These are phyloP conservation scores for Epinephelus lanceolatus DNA, from an alignment of 2,113 vertebrate species.

Conservation along the genomic window DNA sequence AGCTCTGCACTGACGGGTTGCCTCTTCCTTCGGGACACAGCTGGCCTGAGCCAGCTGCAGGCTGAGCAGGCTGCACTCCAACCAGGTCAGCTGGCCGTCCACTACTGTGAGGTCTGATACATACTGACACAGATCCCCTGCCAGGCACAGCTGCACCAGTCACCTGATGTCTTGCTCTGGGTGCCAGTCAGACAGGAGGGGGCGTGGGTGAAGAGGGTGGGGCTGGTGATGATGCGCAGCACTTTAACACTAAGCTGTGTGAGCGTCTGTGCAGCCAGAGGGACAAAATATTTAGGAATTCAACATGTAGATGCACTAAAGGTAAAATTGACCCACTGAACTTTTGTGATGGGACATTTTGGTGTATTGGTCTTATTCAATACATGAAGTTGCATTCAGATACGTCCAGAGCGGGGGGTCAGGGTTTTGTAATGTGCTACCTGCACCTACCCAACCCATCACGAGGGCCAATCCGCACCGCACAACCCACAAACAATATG, in stretches of 20 bases:
- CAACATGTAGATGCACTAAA: neutral
- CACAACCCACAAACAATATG: too few relatives aligned
- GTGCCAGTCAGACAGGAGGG: slow-evolving; percentile 42
- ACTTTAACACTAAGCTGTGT: neutral
- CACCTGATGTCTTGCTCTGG: slow-evolving; percentile 66
- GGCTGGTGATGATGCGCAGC: slow-evolving; percentile 28
- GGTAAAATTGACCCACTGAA: neutral
- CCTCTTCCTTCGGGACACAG: neutral
- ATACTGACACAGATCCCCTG: slow-evolving; percentile 51
- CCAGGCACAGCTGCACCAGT: slow-evolving; percentile 64
- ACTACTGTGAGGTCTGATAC: slow-evolving; percentile 38
- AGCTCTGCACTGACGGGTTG: neutral
- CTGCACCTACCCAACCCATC: too few relatives aligned
- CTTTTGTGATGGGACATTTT: neutral
- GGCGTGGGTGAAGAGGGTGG: slow-evolving; percentile 15
- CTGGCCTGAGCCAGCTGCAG: slow-evolving; percentile 29
- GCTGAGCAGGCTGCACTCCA: slow-evolving; percentile 30
- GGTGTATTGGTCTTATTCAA: neutral
- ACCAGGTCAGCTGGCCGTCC: slow-evolving; percentile 61
- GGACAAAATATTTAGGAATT: neutral
- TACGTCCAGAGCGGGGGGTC: too few relatives aligned
- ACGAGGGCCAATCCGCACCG: too few relatives aligned
- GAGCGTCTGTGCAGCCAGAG: neutral
- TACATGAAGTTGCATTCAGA: neutral
- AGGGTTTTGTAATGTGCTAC: too few relatives aligned